phyloP scores from a whole-genome alignment of 2,888 invertebrate species.

The Melinaea menophilus region DNA sequence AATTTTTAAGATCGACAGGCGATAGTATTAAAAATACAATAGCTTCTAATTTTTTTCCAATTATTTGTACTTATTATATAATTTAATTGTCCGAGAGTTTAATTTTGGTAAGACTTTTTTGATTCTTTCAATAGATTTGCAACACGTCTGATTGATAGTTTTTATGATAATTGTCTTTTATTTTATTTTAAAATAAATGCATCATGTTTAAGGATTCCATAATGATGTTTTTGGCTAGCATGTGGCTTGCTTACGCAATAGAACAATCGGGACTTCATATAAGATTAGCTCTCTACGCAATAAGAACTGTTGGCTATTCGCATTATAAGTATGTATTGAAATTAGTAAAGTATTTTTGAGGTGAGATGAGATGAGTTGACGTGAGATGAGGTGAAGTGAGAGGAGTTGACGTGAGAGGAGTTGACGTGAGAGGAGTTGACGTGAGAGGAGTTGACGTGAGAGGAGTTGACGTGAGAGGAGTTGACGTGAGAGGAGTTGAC shows the following conservation, averaged over 20 bases:
- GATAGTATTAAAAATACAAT: too few relatives aligned
- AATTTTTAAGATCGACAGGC: constrained; percentile 2
- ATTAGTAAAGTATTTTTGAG: not conserved
- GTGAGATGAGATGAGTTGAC: not conserved
- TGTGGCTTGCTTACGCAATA: constrained; percentile 58
- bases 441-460: not conserved
- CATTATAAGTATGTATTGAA: constrained; percentile 50
- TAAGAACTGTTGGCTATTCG: constrained; percentile 60
- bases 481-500: not conserved
- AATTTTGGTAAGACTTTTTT: too few relatives aligned
- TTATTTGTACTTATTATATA: too few relatives aligned
- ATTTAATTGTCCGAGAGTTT: too few relatives aligned
- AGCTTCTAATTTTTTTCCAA: too few relatives aligned
- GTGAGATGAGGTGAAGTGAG: not conserved
- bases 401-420: not conserved
- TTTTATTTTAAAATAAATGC: too few relatives aligned
- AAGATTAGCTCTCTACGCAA: constrained; percentile 55
- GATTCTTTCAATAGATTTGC: too few relatives aligned
- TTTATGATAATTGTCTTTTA: too few relatives aligned
- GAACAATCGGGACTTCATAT: constrained; percentile 65
- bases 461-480: not conserved
- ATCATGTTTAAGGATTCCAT: constrained; percentile 48
- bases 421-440: not conserved
- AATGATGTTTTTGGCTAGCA: constrained; percentile 62
- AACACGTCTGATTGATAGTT: too few relatives aligned